Percentiles rank a stretch among this genome's conserved stretches.
Evolutionary conservation across 2,797 vertebrate genomes (phyloP).

Genomic region (Pteropus rufus): DNA sequence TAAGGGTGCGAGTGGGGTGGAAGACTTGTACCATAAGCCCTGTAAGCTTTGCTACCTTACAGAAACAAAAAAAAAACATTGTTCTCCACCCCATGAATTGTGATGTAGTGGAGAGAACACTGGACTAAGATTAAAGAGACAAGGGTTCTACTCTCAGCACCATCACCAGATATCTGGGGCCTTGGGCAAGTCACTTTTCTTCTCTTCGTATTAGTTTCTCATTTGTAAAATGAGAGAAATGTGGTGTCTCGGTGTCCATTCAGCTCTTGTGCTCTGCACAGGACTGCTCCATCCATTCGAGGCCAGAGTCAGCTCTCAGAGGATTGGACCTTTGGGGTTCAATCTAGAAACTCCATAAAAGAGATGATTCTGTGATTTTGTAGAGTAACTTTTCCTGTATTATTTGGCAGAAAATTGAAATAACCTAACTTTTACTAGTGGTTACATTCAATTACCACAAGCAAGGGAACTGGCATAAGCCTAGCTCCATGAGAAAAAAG

Average conservation of each 20-base stretch:
- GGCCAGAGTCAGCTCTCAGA: constrained; percentile 9
- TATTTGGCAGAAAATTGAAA: constrained; percentile 25
- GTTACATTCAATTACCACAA: constrained; percentile 10
- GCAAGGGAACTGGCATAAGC: background rate
- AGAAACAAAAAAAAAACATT: background rate
- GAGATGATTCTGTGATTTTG: background rate
- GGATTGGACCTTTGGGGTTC: background rate
- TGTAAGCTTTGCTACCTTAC: background rate
- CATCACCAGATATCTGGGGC: background rate
- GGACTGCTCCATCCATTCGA: background rate
- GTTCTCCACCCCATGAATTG: background rate
- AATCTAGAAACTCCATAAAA: background rate
- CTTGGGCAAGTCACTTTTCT: constrained; percentile 21
- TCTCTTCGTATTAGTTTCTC: background rate
- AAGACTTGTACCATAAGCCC: background rate
- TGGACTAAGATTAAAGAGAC: constrained; percentile 6
- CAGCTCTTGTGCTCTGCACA: background rate
- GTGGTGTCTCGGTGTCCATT: background rate
- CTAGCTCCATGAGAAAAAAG: background rate
- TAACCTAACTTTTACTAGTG: constrained; percentile 4
- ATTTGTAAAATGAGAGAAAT: constrained; percentile 39
- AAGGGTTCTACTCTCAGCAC: background rate
- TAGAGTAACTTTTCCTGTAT: constrained; percentile 20
- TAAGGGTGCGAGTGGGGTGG: background rate
- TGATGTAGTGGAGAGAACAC: background rate